Evolutionary conservation across 2,888 invertebrate species (phyloP).

Genomic region (Toxonevra muliebris): DNA sequence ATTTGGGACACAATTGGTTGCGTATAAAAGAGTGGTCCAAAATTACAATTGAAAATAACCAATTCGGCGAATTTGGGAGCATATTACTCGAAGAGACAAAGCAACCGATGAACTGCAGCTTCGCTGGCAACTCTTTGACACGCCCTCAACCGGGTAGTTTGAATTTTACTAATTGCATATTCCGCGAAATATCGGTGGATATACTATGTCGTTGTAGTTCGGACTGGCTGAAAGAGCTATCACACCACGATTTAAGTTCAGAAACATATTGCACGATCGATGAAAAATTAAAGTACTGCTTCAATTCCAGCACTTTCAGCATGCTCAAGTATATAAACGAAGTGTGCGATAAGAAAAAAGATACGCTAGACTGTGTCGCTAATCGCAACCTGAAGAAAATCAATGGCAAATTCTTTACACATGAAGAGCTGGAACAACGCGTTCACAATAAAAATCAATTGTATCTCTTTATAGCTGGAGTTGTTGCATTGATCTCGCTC

Average conservation of each 20-base stretch:
- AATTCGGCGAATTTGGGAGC: constrained; percentile 54
- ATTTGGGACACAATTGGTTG: constrained; percentile 57
- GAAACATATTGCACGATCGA: constrained; percentile 58
- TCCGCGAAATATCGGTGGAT: constrained; percentile 55
- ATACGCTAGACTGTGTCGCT: constrained; percentile 52
- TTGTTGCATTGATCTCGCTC: constrained; percentile 28
- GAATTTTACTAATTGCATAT: constrained; percentile 56
- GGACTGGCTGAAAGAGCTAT: constrained; percentile 52
- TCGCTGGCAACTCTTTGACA: constrained; percentile 58
- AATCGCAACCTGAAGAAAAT: constrained; percentile 51
- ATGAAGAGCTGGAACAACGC: constrained; percentile 49
- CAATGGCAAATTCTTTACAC: constrained; percentile 53
- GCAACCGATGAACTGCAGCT: constrained; percentile 52
- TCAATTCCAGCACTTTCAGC: constrained; percentile 57
- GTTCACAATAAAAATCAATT: constrained; percentile 40
- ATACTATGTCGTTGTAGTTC: constrained; percentile 57
- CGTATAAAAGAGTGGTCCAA: constrained; percentile 54
- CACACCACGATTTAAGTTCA: constrained; percentile 56
- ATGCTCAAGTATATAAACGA: constrained; percentile 56
- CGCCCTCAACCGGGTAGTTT: constrained; percentile 54
- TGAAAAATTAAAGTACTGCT: constrained; percentile 51
- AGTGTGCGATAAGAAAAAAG: constrained; percentile 55
- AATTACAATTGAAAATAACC: constrained; percentile 56
- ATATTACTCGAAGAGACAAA: constrained; percentile 52
- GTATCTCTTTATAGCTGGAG: constrained; percentile 41